These are phyloP conservation scores for Cottus gobio DNA, from an alignment of 2,113 vertebrate genomes.

Conservation along the genomic window DNA sequence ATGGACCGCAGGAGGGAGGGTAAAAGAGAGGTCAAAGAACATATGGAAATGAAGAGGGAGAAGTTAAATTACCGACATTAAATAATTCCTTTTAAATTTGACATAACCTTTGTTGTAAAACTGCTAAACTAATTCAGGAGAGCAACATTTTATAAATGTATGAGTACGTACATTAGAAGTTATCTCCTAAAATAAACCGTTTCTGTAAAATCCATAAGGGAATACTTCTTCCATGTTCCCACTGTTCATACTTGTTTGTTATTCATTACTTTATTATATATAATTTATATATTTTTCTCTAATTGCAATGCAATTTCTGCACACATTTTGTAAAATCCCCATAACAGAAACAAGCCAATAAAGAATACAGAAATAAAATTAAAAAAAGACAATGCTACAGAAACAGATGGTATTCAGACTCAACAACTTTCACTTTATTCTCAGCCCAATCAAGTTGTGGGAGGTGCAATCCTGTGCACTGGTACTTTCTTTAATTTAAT, in stretches of 20 bases:
- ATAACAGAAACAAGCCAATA: background rate
- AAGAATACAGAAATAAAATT: background rate
- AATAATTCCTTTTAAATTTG: background rate
- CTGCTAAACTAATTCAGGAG: background rate
- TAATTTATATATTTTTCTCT: background rate
- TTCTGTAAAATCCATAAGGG: background rate
- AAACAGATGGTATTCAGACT: no score
- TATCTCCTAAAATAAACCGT: background rate
- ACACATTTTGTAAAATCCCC: background rate
- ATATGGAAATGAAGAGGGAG: conserved; percentile 34
- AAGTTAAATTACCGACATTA: background rate
- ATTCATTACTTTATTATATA: background rate
- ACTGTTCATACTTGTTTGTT: background rate
- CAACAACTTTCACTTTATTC: background rate
- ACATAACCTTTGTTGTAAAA: background rate
- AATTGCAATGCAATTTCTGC: background rate
- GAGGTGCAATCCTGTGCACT: background rate
- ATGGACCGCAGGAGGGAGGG: conserved; percentile 21
- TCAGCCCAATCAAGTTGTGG: background rate
- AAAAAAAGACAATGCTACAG: background rate
- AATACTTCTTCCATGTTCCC: no score
- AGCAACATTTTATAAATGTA: background rate
- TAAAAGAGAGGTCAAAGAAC: conserved; percentile 23
- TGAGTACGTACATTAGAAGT: background rate
- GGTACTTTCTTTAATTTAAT: background rate